phyloP scores from a whole-genome alignment of 2,113 vertebrate genomes.

The Mormyrus lacerda region DNA sequence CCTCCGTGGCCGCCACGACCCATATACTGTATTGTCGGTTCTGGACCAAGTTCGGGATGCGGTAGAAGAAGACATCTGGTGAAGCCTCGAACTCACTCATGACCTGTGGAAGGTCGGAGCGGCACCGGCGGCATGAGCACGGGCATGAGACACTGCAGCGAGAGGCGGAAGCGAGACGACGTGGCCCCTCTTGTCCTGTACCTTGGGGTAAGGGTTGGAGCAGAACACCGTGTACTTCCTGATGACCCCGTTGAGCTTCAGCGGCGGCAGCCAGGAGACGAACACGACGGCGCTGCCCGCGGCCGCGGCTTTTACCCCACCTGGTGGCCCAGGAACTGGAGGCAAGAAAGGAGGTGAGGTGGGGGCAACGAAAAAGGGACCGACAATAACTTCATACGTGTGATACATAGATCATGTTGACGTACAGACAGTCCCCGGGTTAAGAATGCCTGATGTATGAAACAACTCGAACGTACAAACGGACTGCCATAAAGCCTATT shows the following conservation, averaged over 20 bases:
- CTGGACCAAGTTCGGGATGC: slow-evolving; percentile 88
- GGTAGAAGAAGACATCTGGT: slow-evolving; percentile 91
- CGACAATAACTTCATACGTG: not conserved
- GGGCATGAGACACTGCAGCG: not conserved
- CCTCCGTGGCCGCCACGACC: slow-evolving; percentile 92
- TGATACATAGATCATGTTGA: not conserved
- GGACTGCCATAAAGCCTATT: not conserved
- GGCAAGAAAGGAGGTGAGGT: slow-evolving; percentile 5
- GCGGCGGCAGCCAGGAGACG: slow-evolving; percentile 88
- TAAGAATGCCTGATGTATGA: not conserved
- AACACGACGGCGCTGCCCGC: slow-evolving; percentile 84
- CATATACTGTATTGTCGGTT: slow-evolving; percentile 93
- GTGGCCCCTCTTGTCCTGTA: slow-evolving; percentile 47
- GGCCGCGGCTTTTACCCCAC: slow-evolving; percentile 85
- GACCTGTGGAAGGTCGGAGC: slow-evolving; percentile 66
- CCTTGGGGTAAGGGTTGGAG: slow-evolving; percentile 88
- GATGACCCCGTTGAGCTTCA: slow-evolving; percentile 89
- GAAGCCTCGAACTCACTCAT: slow-evolving; percentile 97
- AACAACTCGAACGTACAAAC: not conserved
- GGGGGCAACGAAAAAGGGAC: not conserved
- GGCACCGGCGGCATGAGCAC: not conserved
- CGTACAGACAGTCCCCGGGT: not conserved
- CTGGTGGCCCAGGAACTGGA: slow-evolving; percentile 85
- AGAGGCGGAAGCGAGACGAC: not conserved
- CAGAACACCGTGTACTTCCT: slow-evolving; percentile 93